Base-by-base conservation (phyloP, 2,888 invertebrate genomes). In the Linnaemya vulpina region DNA sequence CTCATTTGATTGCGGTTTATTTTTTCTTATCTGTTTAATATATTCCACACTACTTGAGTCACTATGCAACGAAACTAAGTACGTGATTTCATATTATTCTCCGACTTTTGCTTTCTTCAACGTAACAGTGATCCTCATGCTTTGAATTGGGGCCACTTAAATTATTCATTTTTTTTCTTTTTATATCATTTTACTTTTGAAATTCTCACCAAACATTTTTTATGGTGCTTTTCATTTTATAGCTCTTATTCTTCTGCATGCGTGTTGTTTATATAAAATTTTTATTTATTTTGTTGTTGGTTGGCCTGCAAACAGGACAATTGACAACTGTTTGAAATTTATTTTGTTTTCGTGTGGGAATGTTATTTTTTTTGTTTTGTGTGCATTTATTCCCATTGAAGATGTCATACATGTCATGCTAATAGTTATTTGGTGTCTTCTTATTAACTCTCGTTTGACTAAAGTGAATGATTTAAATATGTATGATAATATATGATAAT, bases 241-340 rank as follows among this genome's bases (percentile, higher is more conserved):
- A 9, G 1, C 25, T 46, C 15, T 40, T 8, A 17, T 51, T 35
- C 11, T 70, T 53, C 30, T 55, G 35, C 25, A 75, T 70, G 74
- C 68, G 68, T 62, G 74, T 70, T 73, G 74, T 70, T 73, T 73
- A 49, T n/a, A 40, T 68, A 74, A 10, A 40, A 38, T 67, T 58
- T 55, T n/a, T 38, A 9, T 43, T 51, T 68, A 49, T 8, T 62
- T 58, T 68, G 38, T 75, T 68, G 68, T 53, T 30, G 22, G n/a
- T 60, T 74, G 51, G 46, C 51, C 58, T 30, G 49, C 51, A 65
- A 74, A 79, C 70, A 75, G 82, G 75, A 78, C 82, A 85, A 82
- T 79, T 75, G 78, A 82, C 82, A 82, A 85, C 85, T 85, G 85
- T 82, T 85, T 85, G 78, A 85, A 75, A 81, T 85, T 85, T 85